Base-by-base conservation (phyloP, 2,797 vertebrate genomes). In the Pogoniulus pusillus region DNA sequence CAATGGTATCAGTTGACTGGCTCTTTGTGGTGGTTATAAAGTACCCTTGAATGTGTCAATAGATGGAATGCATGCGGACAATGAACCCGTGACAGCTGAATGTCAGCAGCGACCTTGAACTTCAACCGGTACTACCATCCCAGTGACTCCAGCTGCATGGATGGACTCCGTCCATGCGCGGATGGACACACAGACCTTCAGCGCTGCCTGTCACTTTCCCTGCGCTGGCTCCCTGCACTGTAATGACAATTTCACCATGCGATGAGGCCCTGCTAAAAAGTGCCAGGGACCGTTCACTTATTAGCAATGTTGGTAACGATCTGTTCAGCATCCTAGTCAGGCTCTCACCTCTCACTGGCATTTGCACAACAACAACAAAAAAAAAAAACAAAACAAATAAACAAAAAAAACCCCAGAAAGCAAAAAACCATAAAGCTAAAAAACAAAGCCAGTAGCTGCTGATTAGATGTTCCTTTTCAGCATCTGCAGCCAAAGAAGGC, bases 31-130 rank as follows among this genome's bases (percentile, higher is more conserved):
- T 53, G 30, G 90, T 87, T 81, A 90, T 96, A 96, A 97, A 97
- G 96, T 96, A 94, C 94, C 78, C 96, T 97, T 96, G 95, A 97
- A 95, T 91, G 79, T 96, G 96, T 97, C 95, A 95, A 58, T 94
- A 95, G 94, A 96, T 93, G 94, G 94, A 96, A 96, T 93, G 96
- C 93, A 90, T 92, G 90, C 76, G 89, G 97, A 98, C 98, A 98
- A 98, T 97, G 96, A 97, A 97, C 97, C 97, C 94, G 63, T 88
- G 97, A 98, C 96, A 97, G 97, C 97, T 97, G 97, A 98, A 98
- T 98, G 97, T 98, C 98, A 98, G 97, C 97, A 97, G 96, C 96
- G 91, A 98, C 98, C 97, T 98, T 98, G 98, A 98, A 98, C 98
- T 97, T 97, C 97, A 96, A 96, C 97, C 91, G 65, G 98, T 97